A percentile compares a stretch with the other conserved stretches of the same genome.
phyloP scores from a whole-genome alignment of 2,113 vertebrate species.

The Myotis brandtii region DNA sequence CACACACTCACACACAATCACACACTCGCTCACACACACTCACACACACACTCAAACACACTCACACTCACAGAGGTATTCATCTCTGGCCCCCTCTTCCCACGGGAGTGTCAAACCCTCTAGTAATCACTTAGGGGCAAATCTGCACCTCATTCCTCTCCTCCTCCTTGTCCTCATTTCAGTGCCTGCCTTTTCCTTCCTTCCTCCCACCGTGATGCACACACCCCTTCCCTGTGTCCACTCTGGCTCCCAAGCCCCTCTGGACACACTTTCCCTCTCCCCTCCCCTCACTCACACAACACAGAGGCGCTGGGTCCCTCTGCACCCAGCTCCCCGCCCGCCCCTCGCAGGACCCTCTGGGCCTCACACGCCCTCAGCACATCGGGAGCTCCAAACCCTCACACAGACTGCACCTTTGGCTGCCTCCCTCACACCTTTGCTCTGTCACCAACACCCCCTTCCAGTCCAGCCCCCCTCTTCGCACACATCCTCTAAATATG shows the following conservation, averaged over 20 bases:
- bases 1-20: neutral
- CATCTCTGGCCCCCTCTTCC: neutral
- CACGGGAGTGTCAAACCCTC: neutral
- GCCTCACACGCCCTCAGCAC: neutral
- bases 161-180: neutral
- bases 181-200: neutral
- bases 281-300: neutral
- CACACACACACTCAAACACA: neutral
- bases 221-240: neutral
- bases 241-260: neutral
- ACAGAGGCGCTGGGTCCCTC: neutral
- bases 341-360: neutral
- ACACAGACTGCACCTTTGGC: fast-evolving
- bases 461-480: neutral
- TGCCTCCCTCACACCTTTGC: neutral
- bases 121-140: neutral
- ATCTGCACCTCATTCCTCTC: neutral
- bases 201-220: neutral
- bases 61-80: fast-evolving
- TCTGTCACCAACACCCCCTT: neutral
- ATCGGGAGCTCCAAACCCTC: neutral
- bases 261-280: neutral
- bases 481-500: neutral
- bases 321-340: neutral
- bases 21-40: no score